Percentiles rank a stretch among this genome's conserved stretches.
Evolutionary conservation across 1,140 invertebrate species (phyloP).

Genomic region (Druon quercuslanigerum): DNA sequence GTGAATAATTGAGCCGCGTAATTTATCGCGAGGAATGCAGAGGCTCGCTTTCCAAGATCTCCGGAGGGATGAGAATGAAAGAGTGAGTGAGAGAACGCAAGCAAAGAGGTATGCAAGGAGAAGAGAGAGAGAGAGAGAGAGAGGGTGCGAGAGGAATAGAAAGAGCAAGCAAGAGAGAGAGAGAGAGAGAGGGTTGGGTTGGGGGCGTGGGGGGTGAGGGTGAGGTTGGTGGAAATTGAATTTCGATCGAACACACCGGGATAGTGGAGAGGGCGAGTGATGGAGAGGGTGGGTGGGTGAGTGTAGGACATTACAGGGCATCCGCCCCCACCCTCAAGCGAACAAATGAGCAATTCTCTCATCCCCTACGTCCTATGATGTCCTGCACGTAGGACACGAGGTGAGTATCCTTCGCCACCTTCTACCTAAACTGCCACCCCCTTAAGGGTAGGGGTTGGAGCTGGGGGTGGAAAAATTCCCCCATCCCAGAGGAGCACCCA

Average conservation of each 20-base stretch:
- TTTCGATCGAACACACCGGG: constrained; percentile 73
- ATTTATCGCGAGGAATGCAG: constrained; percentile 73
- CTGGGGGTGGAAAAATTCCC: constrained; percentile 45
- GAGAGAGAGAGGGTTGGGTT: constrained; percentile 44
- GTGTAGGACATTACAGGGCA: constrained; percentile 59
- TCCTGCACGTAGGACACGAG: constrained; percentile 65
- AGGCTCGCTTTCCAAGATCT: constrained; percentile 63
- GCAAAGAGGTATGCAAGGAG: not conserved
- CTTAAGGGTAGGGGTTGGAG: constrained; percentile 49
- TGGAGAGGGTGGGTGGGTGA: constrained; percentile 48
- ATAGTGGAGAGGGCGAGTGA: constrained; percentile 41
- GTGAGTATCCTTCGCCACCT: constrained; percentile 57
- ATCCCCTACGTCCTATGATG: constrained; percentile 50
- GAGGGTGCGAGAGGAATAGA: constrained; percentile 22
- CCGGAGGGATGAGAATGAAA: constrained; percentile 41
- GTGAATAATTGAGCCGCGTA: constrained; percentile 74
- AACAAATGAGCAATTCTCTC: constrained; percentile 72
- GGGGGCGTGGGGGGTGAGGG: constrained; percentile 50
- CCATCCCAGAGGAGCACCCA: constrained; percentile 15
- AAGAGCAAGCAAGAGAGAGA: constrained; percentile 33
- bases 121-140: constrained; percentile 23
- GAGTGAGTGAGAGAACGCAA: constrained; percentile 39
- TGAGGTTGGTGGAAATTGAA: constrained; percentile 72
- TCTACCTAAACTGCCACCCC: constrained; percentile 55
- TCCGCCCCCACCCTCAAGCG: constrained; percentile 65